phyloP scores from a whole-genome alignment of 1,140 invertebrate species.

The Lepidurus arcticus region DNA sequence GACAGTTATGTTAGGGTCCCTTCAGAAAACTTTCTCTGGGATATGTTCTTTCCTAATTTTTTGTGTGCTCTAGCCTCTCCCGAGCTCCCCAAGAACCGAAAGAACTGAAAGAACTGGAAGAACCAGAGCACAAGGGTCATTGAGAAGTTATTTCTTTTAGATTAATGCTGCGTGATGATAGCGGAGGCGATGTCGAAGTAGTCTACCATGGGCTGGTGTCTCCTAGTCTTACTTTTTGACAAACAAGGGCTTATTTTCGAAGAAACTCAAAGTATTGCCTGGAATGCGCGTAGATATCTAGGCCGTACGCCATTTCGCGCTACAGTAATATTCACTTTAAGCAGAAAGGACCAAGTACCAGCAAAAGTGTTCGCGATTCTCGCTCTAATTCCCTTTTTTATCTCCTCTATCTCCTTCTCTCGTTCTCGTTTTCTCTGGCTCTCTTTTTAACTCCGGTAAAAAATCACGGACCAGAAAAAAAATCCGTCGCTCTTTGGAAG shows the following conservation, averaged over 20 bases:
- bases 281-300: too few species aligned
- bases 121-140: not conserved
- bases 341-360: too few species aligned
- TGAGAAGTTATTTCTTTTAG: not conserved
- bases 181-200: not conserved
- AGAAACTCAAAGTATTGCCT: too few species aligned
- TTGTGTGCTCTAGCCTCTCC: not conserved
- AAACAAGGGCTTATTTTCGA: too few species aligned
- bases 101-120: not conserved
- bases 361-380: too few species aligned
- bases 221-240: too few species aligned
- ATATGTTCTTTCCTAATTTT: not conserved
- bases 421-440: not conserved
- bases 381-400: too few species aligned
- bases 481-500: not conserved
- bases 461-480: not conserved
- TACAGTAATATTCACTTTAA: too few species aligned
- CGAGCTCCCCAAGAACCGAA: too few species aligned
- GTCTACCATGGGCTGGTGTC: not conserved
- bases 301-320: too few species aligned
- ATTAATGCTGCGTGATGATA: constrained; percentile 3
- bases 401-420: not conserved
- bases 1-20: not conserved
- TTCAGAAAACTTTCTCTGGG: not conserved
- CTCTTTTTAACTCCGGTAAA: not conserved